These are phyloP conservation scores for Chorisops tibialis DNA, from an alignment of 2,888 invertebrate genomes.

Conservation along the genomic window DNA sequence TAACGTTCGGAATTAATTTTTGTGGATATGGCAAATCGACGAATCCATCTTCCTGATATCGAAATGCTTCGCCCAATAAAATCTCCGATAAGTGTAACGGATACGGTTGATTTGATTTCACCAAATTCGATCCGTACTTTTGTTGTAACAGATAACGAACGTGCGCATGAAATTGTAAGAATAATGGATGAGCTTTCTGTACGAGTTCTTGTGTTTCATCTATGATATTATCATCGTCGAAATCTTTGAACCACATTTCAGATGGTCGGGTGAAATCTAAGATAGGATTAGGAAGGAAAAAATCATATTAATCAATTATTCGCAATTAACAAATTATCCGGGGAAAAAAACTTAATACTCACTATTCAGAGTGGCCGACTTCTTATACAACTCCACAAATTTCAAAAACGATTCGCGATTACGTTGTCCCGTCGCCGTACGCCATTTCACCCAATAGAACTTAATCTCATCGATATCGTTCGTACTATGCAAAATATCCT, in stretches of 20 bases:
- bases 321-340: no score
- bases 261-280: constrained; percentile 63
- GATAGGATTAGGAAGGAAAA: constrained; percentile 21
- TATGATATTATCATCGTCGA: constrained; percentile 54
- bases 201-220: constrained; percentile 40
- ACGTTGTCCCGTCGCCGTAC: constrained; percentile 41
- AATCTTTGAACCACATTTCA: constrained; percentile 66
- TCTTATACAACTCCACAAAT: constrained; percentile 45
- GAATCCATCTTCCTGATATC: constrained; percentile 54
- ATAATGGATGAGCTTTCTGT: constrained; percentile 40
- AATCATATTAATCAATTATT: no score
- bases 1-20: constrained; percentile 65
- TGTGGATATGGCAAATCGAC: constrained; percentile 63
- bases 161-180: constrained; percentile 47
- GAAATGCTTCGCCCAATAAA: constrained; percentile 45
- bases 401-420: constrained; percentile 39
- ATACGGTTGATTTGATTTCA: constrained; percentile 40
- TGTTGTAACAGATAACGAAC: constrained; percentile 42
- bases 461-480: constrained; percentile 43
- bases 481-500: constrained; percentile 41
- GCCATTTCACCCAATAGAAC: constrained; percentile 48
- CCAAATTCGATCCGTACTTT: constrained; percentile 40
- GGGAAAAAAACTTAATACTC: no score
- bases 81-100: constrained; percentile 48
- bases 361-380: constrained; percentile 45